These are phyloP conservation scores for Caenorhabditis virilis DNA, from an alignment of 2,888 invertebrate genomes.

Conservation along the genomic window DNA sequence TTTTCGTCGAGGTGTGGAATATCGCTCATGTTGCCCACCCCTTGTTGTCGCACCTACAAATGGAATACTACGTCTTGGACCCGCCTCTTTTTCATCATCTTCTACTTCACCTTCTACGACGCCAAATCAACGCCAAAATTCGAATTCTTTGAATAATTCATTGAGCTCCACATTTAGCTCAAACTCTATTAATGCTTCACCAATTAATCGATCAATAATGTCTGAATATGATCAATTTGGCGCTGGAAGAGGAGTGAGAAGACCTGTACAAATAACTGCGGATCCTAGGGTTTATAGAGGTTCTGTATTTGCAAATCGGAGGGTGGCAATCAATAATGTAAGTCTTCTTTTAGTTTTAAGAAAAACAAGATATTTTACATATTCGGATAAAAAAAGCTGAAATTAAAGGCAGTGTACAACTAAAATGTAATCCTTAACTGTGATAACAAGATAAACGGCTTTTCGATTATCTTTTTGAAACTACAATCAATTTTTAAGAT, in stretches of 20 bases:
- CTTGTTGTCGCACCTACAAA: conserved; percentile 39
- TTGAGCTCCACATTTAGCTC: neutral
- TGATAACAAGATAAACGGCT: no score
- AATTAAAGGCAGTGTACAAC: no score
- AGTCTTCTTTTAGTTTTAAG: no score
- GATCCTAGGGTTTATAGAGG: conserved; percentile 61
- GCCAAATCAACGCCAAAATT: neutral
- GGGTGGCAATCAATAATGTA: conserved; percentile 28
- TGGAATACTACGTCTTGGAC: conserved; percentile 33
- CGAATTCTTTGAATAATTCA: neutral
- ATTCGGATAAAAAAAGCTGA: neutral
- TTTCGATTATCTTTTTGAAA: no score
- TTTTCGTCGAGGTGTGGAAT: neutral
- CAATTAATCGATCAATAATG: neutral
- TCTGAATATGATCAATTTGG: neutral
- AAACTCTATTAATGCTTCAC: no score
- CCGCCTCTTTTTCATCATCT: conserved; percentile 9
- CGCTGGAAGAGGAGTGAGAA: neutral
- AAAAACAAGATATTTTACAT: neutral
- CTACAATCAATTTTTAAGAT: no score
- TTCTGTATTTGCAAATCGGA: conserved; percentile 55
- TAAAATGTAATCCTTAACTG: no score
- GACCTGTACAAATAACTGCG: conserved; percentile 28
- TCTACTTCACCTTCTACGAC: neutral
- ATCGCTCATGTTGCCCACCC: conserved; percentile 16